These are phyloP conservation scores for Mizuhopecten yessoensis DNA, from an alignment of 1,140 invertebrate species.

Conservation along the genomic window DNA sequence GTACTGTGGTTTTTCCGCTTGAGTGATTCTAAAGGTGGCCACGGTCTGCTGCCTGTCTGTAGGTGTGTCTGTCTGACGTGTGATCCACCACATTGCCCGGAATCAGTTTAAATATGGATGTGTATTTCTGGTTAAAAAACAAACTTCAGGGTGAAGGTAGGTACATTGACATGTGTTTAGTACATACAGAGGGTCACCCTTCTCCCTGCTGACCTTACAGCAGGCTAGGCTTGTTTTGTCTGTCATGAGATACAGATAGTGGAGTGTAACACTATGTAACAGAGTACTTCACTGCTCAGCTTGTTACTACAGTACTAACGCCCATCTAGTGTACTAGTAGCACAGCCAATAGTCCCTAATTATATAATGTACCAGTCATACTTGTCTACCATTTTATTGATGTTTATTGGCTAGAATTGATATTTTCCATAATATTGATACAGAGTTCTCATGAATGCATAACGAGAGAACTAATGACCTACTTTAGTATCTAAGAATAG, in stretches of 20 bases:
- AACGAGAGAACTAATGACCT: neutral
- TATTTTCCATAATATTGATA: neutral
- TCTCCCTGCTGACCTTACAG: neutral
- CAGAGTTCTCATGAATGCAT: neutral
- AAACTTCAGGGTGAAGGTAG: neutral
- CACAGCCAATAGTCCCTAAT: neutral
- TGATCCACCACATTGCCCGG: neutral
- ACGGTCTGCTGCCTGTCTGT: conserved; percentile 22
- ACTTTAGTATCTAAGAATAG: neutral
- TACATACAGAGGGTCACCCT: neutral
- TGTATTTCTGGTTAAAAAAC: neutral
- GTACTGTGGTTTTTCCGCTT: conserved; percentile 23
- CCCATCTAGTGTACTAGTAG: neutral
- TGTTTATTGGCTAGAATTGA: neutral
- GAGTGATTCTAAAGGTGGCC: neutral
- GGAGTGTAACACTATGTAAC: neutral
- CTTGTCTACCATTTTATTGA: neutral
- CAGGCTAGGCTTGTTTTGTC: neutral
- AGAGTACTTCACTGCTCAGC: neutral
- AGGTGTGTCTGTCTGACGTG: conserved; percentile 30
- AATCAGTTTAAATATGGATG: conserved; percentile 6
- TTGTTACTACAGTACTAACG: neutral
- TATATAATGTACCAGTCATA: neutral
- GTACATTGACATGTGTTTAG: neutral
- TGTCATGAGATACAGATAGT: neutral